Base-by-base conservation (phyloP, 2,113 vertebrate species). In the Todiramphus chloris region DNA sequence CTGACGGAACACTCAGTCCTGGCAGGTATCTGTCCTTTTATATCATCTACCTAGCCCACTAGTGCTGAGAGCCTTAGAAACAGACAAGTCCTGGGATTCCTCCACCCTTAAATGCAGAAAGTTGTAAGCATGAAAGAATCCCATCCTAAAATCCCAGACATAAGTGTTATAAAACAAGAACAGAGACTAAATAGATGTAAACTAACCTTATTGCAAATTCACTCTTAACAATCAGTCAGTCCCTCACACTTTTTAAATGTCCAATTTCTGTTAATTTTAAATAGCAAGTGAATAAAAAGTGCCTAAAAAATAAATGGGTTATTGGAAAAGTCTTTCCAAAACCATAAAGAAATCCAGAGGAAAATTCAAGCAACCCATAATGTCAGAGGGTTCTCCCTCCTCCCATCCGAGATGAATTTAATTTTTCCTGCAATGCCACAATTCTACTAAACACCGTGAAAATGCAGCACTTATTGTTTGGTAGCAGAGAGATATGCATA, bases 241-340 rank as follows among this genome's bases (percentile, higher is more conserved):
- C 12, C 51, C 44, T 70, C 16, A 28, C 10, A 35, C 27, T 2
- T 63, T 58, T 91, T 10, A 20, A 25, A 77, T 20, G 27, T 18
- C 15, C 17, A 30, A 13, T 56, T 69, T 81, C 55, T 81, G 62
- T 35, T 84, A 11, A 39, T 74, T 91, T 79, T 81, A 51, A 87
- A 56, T 6, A 83, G 16, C 44, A 92, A 2, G 7, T n/a, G 3
- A 35, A 62, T 60, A 69, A 33, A 10, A 68, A 89, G 56, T 3
- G 83, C 5, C 8, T 53, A 23, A 3, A 51, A 53, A 48, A 64
- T 46, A 73, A 62, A 27, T 0, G 1, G 1, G 0, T 46, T 58
- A 66, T 33, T 37, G 60, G 23, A 55, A 92, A 59, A 9, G 15
- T 72, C 46, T 39, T 92, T 78, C 35, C 27, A 72, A 88, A 82